Evolutionary conservation across 2,113 vertebrate genomes (phyloP), one percentile per base, ranked within the genome.

Genomic region (Pyxicephalus adspersus): DNA sequence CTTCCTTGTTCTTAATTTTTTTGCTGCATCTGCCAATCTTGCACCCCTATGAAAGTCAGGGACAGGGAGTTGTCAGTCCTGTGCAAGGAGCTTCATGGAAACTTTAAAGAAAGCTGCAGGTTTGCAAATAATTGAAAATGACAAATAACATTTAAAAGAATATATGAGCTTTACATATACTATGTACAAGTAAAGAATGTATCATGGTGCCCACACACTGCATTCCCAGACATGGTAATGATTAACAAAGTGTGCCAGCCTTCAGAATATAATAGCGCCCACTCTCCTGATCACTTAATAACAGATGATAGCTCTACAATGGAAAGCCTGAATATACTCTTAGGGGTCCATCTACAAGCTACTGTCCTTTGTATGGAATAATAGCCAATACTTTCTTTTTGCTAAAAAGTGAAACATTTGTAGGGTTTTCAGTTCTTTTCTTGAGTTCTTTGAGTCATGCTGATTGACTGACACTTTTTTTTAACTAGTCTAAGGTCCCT

Each of bases 401-500:
- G 20, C 16, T 45, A 45, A 22, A 64, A 58, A 34, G 68, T 51
- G 22, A 28, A 54, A 65, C 60, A 26, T 74, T 38, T 22, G 60
- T 34, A 25, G 60, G 60, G n/a, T 51, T 34, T 73, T 80, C 68
- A 72, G 55, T 80, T 26, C 26, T 68, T 38, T 55, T 61, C 18
- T 45, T 51, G 26, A 15, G 52, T 63, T 25, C 25, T 80, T 64
- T 72, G 66, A 51, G 19, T 72, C 67, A n/a, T 64, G 78, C 78
- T 73, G 68, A 81, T 81, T 64, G 68, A 81, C 64, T 73, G 79
- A 73, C 60, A 13, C 68, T 57, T 28, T 28, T 6, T 67, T 26
- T 34, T 31, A 22, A 16, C 23, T 58, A 18, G 34, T 31, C 20
- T 19, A 18, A 5, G 57, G 68, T n/a, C 60, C 70, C 68, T 64